Base-by-base conservation (phyloP, 2,113 vertebrate genomes). In the Galeopterus variegatus region DNA sequence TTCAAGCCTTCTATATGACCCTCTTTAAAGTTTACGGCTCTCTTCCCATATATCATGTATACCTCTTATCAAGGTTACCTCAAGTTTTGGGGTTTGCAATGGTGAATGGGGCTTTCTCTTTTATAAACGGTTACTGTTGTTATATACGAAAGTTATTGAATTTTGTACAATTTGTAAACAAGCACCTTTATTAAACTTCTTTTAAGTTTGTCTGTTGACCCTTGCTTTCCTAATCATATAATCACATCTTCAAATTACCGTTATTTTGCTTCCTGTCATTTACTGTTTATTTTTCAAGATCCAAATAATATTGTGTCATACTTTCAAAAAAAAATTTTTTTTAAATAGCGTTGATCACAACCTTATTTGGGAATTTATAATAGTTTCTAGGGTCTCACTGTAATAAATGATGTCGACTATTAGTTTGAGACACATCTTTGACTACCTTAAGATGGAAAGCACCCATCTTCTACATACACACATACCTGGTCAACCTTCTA, bases 211-310 rank as follows among this genome's bases (percentile, higher is more conserved):
- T 41, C 76, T 62, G 15, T 69, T 79, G 73, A n/a, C 41, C 54
- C 92, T 67, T 28, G 15, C 45, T 91, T 88, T 79, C 50, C 60
- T 50, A 88, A 33, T 54, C 36, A 79, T 79, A 45, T 41, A 80
- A 36, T 62, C 24, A n/a, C 60, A 86, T 28, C 54, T 89, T 65
- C 56, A 89, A 83, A 58, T 36, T 93, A 31, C 15, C 79, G 1
- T 91, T 77, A 92, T 65, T 95, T 75, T 89, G 48, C 31, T 73
- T 84, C 45, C 8, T 92, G 84, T 28, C 70, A 84, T 36, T 88
- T 31, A 48, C 31, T 21, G n/a, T 52, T 82, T 75, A 31, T 48
- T 88, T 92, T 92, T 56, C 56, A 81, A 14, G 24, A 14, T 62
- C 70, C 70, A 92, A 58, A 52, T 60, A 84, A 65, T 11, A 86